Evolutionary conservation across 2,888 invertebrate genomes (phyloP), one percentile per base, ranked within the genome.

Genomic region (Poecilus cupreus): DNA sequence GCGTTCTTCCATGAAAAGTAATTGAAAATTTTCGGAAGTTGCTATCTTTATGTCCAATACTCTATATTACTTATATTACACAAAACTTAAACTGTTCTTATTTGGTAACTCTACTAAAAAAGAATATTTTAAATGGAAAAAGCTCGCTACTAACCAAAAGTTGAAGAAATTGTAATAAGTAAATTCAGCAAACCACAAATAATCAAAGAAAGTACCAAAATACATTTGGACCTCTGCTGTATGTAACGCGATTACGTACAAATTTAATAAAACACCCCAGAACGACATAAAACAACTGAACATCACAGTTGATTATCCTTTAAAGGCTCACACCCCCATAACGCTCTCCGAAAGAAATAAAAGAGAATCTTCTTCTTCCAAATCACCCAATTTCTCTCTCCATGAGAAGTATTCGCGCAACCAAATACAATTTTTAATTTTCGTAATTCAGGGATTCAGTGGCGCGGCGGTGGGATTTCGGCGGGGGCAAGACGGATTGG

Each of bases 391-490:
- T 46, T 72, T 49, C 46, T 46, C 13, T 46, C 10, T 39, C 46
- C 32, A 8, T 22, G 10, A 68, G 13, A 13, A 46, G 46, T 46
- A 46, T 13, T 46, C 13, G 3, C 4, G 32, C 32, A 32, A 39
- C 13, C n/a, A 72, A 32, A 10, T 46, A 13, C 70, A 70, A 24
- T 74, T 74, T 74, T 74, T 74, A 74, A 74, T 74, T 74, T 74
- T 74, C 22, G 26, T 49, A 49, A 74, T 74, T 32, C 64, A 68
- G 18, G 51, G 51, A 51, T 32, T 68, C 37, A 37, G 18, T 1
- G 18, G 51, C 18, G 2, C 13, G 2, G 22, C 5, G 37, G 18
- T 32, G 37, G 37, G 64, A 37, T 74, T 32, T 51, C 13, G 3
- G 26, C 16, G 4, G 26, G 43, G 43, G 26, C 18, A 18, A 74